A percentile compares a stretch with the other conserved stretches of the same genome.
phyloP scores from a whole-genome alignment of 2,113 vertebrate species.

The Ceyx melanurus region DNA sequence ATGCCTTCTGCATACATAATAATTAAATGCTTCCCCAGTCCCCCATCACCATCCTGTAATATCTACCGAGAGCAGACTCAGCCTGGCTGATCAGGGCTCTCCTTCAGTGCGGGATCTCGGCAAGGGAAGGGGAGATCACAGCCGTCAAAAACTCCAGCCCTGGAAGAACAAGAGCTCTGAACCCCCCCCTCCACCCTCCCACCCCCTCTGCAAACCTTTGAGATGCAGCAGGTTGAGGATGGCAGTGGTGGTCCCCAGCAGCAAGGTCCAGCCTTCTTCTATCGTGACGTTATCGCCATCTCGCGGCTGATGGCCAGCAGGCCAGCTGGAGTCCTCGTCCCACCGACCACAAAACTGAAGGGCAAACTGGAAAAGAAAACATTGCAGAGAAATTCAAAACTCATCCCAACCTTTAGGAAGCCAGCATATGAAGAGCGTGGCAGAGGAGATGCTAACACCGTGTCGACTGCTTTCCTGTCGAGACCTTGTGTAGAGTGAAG shows the following conservation, averaged over 20 bases:
- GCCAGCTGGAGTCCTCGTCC: conserved; percentile 72
- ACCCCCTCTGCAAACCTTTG: conserved; percentile 65
- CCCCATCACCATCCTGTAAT: background rate
- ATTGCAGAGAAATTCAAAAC: background rate
- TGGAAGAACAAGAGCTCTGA: background rate
- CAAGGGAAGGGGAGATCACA: background rate
- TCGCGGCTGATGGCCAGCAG: conserved; percentile 70
- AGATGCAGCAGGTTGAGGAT: conserved; percentile 72
- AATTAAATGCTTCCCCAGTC: background rate
- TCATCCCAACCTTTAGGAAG: background rate
- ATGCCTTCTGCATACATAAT: background rate
- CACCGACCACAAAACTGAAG: conserved; percentile 65
- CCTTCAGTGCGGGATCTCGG: background rate
- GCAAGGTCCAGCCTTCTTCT: conserved; percentile 57
- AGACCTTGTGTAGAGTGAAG: accelerated
- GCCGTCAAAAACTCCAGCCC: background rate
- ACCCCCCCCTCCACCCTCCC: background rate
- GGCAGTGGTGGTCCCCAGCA: conserved; percentile 63
- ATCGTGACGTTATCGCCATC: conserved; percentile 85
- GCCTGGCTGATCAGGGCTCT: background rate
- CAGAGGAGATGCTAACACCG: accelerated
- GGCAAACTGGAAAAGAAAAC: background rate
- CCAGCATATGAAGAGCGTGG: accelerated
- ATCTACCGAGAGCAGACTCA: background rate
- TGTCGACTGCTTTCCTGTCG: accelerated